Evolutionary conservation across 2,888 invertebrate species (phyloP).

Genomic region (Drosophila limbata): DNA sequence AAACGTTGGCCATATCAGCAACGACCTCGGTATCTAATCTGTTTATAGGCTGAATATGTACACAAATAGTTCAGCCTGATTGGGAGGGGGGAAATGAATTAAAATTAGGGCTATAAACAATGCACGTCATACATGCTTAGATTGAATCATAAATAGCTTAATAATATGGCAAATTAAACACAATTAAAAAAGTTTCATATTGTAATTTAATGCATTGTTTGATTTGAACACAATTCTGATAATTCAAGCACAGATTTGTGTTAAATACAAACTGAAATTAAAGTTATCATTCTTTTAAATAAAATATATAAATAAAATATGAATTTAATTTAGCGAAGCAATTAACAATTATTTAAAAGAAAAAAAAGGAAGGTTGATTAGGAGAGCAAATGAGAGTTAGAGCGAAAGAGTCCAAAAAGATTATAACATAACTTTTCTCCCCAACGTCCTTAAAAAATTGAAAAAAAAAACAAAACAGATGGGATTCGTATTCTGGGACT

Average conservation of each 20-base stretch:
- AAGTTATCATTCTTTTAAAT: not conserved
- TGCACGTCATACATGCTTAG: constrained; percentile 31
- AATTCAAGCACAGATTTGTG: not conserved
- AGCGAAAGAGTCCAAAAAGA: no score
- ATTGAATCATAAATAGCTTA: constrained; percentile 25
- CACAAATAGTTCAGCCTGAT: constrained; percentile 36
- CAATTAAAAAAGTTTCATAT: constrained; percentile 20
- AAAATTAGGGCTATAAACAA: constrained; percentile 47
- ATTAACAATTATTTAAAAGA: no score
- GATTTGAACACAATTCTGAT: constrained; percentile 7
- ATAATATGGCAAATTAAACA: constrained; percentile 22
- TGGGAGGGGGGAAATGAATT: not conserved
- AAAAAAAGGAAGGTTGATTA: no score
- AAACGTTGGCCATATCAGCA: constrained; percentile 32
- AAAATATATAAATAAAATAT: not conserved
- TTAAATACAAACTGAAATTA: not conserved
- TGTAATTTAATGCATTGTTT: constrained; percentile 5
- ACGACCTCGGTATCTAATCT: constrained; percentile 51
- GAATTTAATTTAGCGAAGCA: not conserved
- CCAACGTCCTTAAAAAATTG: no score
- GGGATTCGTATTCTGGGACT: no score
- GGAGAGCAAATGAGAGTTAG: no score
- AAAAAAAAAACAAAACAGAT: no score
- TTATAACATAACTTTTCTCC: no score
- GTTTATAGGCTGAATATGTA: constrained; percentile 12